These are phyloP conservation scores for Rhingia campestris DNA, from an alignment of 2,888 invertebrate species.

Conservation along the genomic window DNA sequence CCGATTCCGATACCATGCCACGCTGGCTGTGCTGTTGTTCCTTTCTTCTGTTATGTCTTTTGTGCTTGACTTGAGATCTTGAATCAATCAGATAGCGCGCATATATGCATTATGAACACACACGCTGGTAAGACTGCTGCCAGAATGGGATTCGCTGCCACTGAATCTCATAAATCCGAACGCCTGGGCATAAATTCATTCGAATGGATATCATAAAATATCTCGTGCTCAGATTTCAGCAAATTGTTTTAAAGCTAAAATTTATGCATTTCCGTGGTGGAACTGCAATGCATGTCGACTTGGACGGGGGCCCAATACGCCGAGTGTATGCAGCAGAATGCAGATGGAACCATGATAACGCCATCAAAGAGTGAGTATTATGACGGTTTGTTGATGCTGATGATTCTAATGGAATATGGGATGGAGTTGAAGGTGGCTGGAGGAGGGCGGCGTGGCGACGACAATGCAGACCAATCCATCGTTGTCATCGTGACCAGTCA, in stretches of 20 bases:
- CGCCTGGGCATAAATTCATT: conserved; percentile 63
- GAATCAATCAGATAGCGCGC: conserved; percentile 70
- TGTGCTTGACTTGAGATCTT: conserved; percentile 70
- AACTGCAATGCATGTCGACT: conserved; percentile 33
- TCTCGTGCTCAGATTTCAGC: conserved; percentile 72
- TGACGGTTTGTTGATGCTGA: conserved; percentile 39
- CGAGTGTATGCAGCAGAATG: background rate
- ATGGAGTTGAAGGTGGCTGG: background rate
- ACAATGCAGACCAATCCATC: too few relatives aligned
- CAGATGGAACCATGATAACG: conserved; percentile 46
- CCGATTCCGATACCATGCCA: conserved; percentile 40
- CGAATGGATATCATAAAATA: conserved; percentile 72
- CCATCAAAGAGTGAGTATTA: conserved; percentile 48
- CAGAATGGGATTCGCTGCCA: conserved; percentile 55
- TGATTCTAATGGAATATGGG: conserved; percentile 37
- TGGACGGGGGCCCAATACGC: background rate
- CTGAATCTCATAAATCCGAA: conserved; percentile 67
- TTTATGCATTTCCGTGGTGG: conserved; percentile 69
- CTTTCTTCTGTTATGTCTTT: conserved; percentile 51
- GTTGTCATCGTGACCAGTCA: too few relatives aligned
- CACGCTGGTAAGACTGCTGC: conserved; percentile 32
- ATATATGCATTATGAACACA: conserved; percentile 57
- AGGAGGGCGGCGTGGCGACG: too few relatives aligned
- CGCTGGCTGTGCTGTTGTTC: conserved; percentile 32
- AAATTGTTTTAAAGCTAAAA: conserved; percentile 71